Evolutionary conservation across 2,113 vertebrate genomes (phyloP).

Genomic region (Bubo scandiacus): DNA sequence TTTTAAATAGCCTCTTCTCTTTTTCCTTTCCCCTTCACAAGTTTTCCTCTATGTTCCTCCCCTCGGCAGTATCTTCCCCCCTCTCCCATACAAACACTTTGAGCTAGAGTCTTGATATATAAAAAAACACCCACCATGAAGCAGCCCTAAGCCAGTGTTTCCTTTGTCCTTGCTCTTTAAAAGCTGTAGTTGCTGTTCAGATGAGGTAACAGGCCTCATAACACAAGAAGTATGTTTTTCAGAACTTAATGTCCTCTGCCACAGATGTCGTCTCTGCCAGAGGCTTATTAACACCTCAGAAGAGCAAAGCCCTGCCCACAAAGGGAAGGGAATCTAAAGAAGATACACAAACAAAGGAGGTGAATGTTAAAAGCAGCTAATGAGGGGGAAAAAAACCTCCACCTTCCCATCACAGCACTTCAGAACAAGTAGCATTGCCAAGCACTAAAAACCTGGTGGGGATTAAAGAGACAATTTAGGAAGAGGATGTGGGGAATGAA

Average conservation of each 20-base stretch:
- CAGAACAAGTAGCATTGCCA: slow-evolving; percentile 65
- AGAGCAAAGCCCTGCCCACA: slow-evolving; percentile 69
- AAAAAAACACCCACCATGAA: background rate
- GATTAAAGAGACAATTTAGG: slow-evolving; percentile 70
- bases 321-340: slow-evolving; percentile 67
- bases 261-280: slow-evolving; percentile 70
- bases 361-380: slow-evolving; percentile 74
- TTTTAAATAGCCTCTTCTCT: slow-evolving; percentile 56
- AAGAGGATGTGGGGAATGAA: slow-evolving; percentile 58
- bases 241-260: slow-evolving; percentile 71
- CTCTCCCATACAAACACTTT: slow-evolving; percentile 33
- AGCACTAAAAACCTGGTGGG: slow-evolving; percentile 55
- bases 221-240: slow-evolving; percentile 66
- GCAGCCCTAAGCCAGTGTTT: slow-evolving; percentile 56
- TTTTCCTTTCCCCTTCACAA: slow-evolving; percentile 56
- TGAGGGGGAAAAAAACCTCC: slow-evolving; percentile 51
- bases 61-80: background rate
- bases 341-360: slow-evolving; percentile 74
- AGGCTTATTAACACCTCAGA: slow-evolving; percentile 72
- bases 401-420: slow-evolving; percentile 63
- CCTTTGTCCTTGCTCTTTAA: slow-evolving; percentile 69
- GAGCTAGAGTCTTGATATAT: slow-evolving; percentile 35
- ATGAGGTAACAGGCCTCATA: slow-evolving; percentile 56
- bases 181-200: slow-evolving; percentile 56
- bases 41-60: slow-evolving; percentile 35